phyloP scores from a whole-genome alignment of 2,888 invertebrate genomes.

The Azorinus chamasolen region DNA sequence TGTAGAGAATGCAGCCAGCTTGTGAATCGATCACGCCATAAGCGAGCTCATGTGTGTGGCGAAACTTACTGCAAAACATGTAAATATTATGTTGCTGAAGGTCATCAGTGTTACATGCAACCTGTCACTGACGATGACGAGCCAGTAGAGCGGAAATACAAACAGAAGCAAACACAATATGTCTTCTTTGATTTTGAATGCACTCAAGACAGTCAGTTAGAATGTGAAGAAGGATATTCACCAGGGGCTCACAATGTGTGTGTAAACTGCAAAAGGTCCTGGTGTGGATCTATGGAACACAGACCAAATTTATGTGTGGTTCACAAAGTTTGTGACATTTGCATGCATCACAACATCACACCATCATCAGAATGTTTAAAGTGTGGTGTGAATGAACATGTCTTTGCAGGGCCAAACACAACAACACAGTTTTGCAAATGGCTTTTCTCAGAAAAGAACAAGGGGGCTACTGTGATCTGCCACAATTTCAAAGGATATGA shows the following conservation, averaged over 20 bases:
- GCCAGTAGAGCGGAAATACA: too few species aligned
- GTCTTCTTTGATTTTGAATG: too few species aligned
- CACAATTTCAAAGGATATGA: too few species aligned
- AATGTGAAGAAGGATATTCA: conserved; percentile 27
- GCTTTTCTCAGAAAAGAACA: too few species aligned
- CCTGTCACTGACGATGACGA: conserved; percentile 11
- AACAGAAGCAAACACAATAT: too few species aligned
- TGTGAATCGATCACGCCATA: conserved; percentile 5
- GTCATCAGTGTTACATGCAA: conserved; percentile 29
- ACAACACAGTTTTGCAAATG: conserved; percentile 42
- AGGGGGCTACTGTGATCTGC: conserved; percentile 35
- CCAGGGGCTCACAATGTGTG: conserved; percentile 16
- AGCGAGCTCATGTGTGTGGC: conserved; percentile 16
- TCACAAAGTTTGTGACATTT: too few species aligned
- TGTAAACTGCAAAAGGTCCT: conserved; percentile 38
- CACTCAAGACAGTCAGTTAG: conserved; percentile 1
- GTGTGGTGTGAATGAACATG: conserved; percentile 43
- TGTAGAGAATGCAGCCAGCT: conserved; percentile 11
- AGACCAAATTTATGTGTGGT: too few species aligned
- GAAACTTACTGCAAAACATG: conserved; percentile 23
- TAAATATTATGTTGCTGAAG: conserved; percentile 18
- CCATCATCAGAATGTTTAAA: too few species aligned
- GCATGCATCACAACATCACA: neutral
- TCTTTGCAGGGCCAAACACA: too few species aligned
- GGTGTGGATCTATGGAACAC: too few species aligned